phyloP scores from a whole-genome alignment of 1,140 invertebrate species.

The Telenomus remus region DNA sequence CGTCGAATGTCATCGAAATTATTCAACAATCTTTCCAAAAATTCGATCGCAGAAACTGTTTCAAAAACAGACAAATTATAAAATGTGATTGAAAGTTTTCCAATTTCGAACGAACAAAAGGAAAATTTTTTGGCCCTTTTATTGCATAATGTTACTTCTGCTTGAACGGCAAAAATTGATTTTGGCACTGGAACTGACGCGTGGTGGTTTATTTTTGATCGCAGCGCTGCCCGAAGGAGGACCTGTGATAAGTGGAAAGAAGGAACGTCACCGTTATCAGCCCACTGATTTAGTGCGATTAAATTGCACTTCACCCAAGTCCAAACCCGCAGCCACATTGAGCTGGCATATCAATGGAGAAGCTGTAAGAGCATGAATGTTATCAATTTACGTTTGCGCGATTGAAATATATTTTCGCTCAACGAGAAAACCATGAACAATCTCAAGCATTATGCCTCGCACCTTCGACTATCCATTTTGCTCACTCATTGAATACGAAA shows the following conservation, averaged over 20 bases:
- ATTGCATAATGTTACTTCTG: not conserved
- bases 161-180: constrained; percentile 13
- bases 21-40: no score
- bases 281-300: constrained; percentile 80
- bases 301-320: constrained; percentile 82
- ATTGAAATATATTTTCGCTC: constrained; percentile 28
- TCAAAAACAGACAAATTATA: no score
- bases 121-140: no score
- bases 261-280: constrained; percentile 80
- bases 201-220: constrained; percentile 38
- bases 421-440: constrained; percentile 29
- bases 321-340: constrained; percentile 82
- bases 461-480: no score
- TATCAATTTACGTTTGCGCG: constrained; percentile 42
- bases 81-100: no score
- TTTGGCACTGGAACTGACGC: constrained; percentile 10
- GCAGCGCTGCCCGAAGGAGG: constrained; percentile 81
- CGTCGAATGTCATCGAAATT: no score
- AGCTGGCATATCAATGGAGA: constrained; percentile 86
- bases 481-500: no score
- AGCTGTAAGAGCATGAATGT: constrained; percentile 73
- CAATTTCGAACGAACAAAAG: no score
- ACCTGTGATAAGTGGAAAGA: constrained; percentile 78
- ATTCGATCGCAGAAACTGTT: no score
- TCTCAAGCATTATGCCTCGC: constrained; percentile 8